Evolutionary conservation across 30 jellyfish, hydroid and myxozoan genomes (phyloP).

Genomic region (Hydractinia echinata): DNA sequence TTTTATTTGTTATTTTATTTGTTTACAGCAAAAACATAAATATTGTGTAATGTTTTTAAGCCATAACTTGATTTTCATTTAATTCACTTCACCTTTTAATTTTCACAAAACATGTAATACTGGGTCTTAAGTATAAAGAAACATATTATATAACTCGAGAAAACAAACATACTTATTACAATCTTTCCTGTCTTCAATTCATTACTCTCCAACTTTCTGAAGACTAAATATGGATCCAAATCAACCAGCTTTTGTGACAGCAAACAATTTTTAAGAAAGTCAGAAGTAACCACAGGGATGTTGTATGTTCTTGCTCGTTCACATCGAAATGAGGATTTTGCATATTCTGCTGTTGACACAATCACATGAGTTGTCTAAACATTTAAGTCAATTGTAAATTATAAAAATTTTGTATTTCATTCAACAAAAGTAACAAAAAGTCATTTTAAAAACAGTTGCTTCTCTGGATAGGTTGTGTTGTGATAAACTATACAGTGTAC

Average conservation of each 20-base stretch:
- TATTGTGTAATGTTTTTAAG: no score
- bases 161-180: constrained; percentile 13
- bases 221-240: constrained; percentile 39
- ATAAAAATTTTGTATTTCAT: no score
- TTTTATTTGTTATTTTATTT: no score
- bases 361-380: constrained; percentile 66
- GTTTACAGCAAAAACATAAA: no score
- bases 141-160: not conserved
- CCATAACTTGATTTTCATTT: not conserved
- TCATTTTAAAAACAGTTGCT: no score
- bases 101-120: not conserved
- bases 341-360: constrained; percentile 29
- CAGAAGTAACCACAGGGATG: constrained; percentile 69
- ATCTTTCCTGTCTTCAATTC: constrained; percentile 57
- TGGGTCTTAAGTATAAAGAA: not conserved
- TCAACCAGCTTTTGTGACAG: constrained; percentile 24
- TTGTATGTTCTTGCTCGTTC: constrained; percentile 62
- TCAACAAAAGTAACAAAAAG: no score
- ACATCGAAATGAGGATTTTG: constrained; percentile 56
- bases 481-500: not conserved
- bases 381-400: not conserved
- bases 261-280: constrained; percentile 41
- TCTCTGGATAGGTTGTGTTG: no score
- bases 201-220: constrained; percentile 26
- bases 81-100: not conserved